A percentile compares a stretch with the other conserved stretches of the same genome.
phyloP scores from a whole-genome alignment of 2,888 invertebrate genomes.

The Elmis aenea region DNA sequence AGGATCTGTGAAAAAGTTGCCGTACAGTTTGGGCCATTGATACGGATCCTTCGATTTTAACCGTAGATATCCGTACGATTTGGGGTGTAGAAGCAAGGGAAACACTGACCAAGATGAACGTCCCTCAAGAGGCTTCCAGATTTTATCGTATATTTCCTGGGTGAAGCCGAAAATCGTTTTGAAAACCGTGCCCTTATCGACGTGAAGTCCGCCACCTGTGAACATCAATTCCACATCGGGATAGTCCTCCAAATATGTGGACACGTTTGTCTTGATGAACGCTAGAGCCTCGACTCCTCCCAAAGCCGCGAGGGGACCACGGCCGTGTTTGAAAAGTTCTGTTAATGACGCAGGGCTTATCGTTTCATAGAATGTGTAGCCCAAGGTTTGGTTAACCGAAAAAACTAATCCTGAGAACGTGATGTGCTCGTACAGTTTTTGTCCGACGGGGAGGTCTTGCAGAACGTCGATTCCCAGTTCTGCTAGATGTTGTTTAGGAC shows the following conservation, averaged over 20 bases:
- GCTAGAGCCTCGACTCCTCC: slow-evolving; percentile 57
- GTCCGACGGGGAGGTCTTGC: slow-evolving; percentile 63
- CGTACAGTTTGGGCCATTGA: slow-evolving; percentile 67
- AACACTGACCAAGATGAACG: slow-evolving; percentile 46
- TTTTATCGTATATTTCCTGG: slow-evolving; percentile 51
- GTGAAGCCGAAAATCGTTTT: slow-evolving; percentile 52
- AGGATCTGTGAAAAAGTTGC: slow-evolving; percentile 70
- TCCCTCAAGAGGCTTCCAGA: slow-evolving; percentile 53
- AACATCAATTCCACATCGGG: slow-evolving; percentile 70
- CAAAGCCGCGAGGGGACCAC: slow-evolving; percentile 51
- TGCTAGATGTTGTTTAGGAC: slow-evolving; percentile 57
- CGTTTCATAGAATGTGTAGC: slow-evolving; percentile 28
- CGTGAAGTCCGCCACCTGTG: slow-evolving; percentile 49
- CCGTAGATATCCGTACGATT: slow-evolving; percentile 62
- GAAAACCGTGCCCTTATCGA: slow-evolving; percentile 34
- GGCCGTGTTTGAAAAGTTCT: slow-evolving; percentile 45
- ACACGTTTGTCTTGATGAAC: slow-evolving; percentile 57
- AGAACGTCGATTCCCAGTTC: slow-evolving; percentile 55
- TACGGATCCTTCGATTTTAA: slow-evolving; percentile 67
- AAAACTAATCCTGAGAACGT: slow-evolving; percentile 49
- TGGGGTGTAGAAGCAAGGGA: slow-evolving; percentile 68
- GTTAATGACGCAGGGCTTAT: slow-evolving; percentile 42
- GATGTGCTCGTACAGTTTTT: slow-evolving; percentile 59
- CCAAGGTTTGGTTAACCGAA: slow-evolving; percentile 46
- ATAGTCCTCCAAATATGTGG: slow-evolving; percentile 49